A percentile compares a stretch with the other conserved stretches of the same genome.
Evolutionary conservation across 2,797 vertebrate genomes (phyloP).

Genomic region (Phoebastria nigripes): DNA sequence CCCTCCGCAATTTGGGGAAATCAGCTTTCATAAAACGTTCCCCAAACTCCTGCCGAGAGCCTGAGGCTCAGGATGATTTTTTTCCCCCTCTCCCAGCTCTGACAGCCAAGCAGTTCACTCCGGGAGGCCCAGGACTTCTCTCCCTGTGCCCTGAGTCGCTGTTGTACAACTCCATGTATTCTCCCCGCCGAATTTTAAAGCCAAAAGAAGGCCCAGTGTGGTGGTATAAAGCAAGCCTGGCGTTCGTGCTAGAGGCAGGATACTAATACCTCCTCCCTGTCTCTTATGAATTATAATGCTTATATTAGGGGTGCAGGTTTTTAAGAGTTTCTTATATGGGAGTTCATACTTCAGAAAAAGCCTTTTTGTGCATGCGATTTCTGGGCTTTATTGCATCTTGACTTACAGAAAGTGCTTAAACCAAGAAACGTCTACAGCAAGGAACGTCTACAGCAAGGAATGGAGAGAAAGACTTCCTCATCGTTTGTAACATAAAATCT

Average conservation of each 20-base stretch:
- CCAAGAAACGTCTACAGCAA: not conserved
- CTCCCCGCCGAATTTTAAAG: rapidly evolving
- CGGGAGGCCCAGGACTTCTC: not conserved
- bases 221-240: no score
- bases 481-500: not conserved
- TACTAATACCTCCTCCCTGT: not conserved
- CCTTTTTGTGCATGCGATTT: not conserved
- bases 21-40: rapidly evolving
- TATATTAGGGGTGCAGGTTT: not conserved
- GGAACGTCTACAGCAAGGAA: not conserved
- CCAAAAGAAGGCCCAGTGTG: not conserved
- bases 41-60: rapidly evolving
- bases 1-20: rapidly evolving
- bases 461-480: not conserved
- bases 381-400: not conserved
- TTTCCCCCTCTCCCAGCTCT: no score
- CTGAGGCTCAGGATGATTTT: rapidly evolving
- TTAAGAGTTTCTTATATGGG: rapidly evolving
- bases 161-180: rapidly evolving
- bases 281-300: not conserved
- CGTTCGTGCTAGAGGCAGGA: rapidly evolving
- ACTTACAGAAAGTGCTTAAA: not conserved
- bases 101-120: not conserved
- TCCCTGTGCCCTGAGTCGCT: no score
- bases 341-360: not conserved